phyloP scores from a whole-genome alignment of 2,797 vertebrate genomes.

The Epinephelus malabaricus region DNA sequence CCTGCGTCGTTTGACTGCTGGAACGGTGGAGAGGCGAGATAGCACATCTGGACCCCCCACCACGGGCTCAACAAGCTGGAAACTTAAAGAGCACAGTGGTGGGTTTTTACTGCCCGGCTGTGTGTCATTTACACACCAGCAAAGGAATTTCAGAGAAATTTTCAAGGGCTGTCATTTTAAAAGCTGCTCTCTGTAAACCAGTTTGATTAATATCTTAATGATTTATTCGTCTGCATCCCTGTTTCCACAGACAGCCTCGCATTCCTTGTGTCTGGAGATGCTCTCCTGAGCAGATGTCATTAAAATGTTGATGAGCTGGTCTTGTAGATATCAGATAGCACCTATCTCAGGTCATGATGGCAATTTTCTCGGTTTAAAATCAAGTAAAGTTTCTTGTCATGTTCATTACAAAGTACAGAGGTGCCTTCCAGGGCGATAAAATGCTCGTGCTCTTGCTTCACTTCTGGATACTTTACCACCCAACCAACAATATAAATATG shows the following conservation, averaged over 20 bases:
- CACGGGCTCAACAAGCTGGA: conserved; percentile 58
- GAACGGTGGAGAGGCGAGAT: conserved; percentile 38
- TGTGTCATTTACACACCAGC: conserved; percentile 12
- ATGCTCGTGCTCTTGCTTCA: background rate
- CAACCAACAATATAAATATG: background rate
- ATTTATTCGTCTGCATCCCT: background rate
- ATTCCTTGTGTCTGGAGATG: background rate
- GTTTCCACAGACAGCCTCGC: background rate
- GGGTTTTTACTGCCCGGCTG: conserved; percentile 6
- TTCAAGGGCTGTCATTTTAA: background rate
- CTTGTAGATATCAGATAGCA: background rate
- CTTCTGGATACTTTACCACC: background rate
- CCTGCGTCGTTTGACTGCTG: conserved; percentile 60
- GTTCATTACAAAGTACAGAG: background rate
- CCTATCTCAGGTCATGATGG: background rate
- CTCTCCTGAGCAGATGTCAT: background rate
- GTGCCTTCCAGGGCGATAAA: background rate
- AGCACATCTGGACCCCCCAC: conserved; percentile 59
- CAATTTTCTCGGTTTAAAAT: background rate
- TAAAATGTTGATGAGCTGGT: background rate
- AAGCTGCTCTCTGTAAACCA: background rate
- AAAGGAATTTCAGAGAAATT: background rate
- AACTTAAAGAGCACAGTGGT: conserved; percentile 27
- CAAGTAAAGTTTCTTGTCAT: background rate
- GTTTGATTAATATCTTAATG: background rate